Conservation (phyloP, 2,888 invertebrate genomes). For the Cheiracanthium punctorium region DNA sequence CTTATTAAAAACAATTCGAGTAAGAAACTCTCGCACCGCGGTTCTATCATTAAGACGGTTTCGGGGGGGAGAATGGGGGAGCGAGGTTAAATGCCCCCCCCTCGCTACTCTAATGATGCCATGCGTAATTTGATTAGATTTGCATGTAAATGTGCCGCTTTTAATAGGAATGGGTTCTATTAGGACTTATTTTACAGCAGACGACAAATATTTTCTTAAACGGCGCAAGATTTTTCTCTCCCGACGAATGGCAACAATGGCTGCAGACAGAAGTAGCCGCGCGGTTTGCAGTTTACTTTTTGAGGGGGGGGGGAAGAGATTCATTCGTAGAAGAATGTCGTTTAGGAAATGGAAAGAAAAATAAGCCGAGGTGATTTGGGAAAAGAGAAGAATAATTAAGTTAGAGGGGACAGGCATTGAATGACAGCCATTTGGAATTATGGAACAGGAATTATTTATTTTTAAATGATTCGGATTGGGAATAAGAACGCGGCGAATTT, state of each 20-base stretch:
- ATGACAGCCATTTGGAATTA: not conserved
- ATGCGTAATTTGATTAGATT: conserved; percentile 68
- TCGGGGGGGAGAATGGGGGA: not conserved
- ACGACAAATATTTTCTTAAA: conserved; percentile 68
- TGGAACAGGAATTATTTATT: no score
- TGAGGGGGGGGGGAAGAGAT: not conserved
- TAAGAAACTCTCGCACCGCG: conserved; percentile 56
- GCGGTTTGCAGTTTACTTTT: conserved; percentile 11
- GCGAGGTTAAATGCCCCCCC: conserved; percentile 13
- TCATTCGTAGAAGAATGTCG: not conserved
- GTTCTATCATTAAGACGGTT: conserved; percentile 59
- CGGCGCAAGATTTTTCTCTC: conserved; percentile 33
- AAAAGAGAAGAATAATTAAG: not conserved
- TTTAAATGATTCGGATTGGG: no score
- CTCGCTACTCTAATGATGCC: conserved; percentile 61
- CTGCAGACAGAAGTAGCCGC: not conserved
- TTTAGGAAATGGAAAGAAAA: conserved; percentile 15
- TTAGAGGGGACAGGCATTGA: not conserved
- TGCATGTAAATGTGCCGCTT: conserved; percentile 66
- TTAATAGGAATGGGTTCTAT: conserved; percentile 60
- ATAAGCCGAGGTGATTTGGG: not conserved
- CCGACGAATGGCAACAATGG: conserved; percentile 40
- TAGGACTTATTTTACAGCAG: conserved; percentile 68
- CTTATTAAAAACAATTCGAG: conserved; percentile 68
- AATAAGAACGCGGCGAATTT: no score